phyloP scores from a whole-genome alignment of 1,140 invertebrate species.

The Panagrolaimus sp. region DNA sequence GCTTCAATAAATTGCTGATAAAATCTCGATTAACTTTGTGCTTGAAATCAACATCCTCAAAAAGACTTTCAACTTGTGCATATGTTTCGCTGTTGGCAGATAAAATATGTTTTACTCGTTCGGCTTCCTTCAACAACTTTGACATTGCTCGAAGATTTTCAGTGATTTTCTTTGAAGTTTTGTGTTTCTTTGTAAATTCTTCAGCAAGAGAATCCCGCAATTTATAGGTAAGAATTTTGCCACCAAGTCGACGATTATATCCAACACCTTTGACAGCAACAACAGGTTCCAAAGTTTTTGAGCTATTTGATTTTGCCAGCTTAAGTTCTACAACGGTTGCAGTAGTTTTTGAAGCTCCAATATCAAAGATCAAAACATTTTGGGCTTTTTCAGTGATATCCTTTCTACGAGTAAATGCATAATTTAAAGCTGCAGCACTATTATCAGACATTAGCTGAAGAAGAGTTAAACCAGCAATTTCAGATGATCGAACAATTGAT shows the following conservation, averaged over 20 bases:
- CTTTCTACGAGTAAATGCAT: constrained; percentile 87
- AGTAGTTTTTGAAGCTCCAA: constrained; percentile 88
- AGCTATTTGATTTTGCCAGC: constrained; percentile 71
- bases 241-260: constrained; percentile 79
- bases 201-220: constrained; percentile 79
- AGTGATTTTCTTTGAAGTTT: constrained; percentile 55
- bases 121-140: constrained; percentile 92
- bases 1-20: constrained; percentile 75
- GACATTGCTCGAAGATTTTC: constrained; percentile 79
- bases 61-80: constrained; percentile 76
- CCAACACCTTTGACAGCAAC: constrained; percentile 84
- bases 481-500: constrained; percentile 77
- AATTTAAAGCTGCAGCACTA: constrained; percentile 80
- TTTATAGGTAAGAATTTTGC: constrained; percentile 82
- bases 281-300: constrained; percentile 78
- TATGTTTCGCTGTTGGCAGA: constrained; percentile 51
- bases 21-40: constrained; percentile 75
- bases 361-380: constrained; percentile 92
- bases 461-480: constrained; percentile 79
- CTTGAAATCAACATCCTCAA: constrained; percentile 90
- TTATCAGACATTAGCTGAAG: constrained; percentile 50
- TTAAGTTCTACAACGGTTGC: constrained; percentile 83
- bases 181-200: constrained; percentile 75
- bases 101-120: constrained; percentile 76
- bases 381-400: constrained; percentile 89